phyloP scores from a whole-genome alignment of 2,113 vertebrate genomes.

The Emydocephalus ijimae region DNA sequence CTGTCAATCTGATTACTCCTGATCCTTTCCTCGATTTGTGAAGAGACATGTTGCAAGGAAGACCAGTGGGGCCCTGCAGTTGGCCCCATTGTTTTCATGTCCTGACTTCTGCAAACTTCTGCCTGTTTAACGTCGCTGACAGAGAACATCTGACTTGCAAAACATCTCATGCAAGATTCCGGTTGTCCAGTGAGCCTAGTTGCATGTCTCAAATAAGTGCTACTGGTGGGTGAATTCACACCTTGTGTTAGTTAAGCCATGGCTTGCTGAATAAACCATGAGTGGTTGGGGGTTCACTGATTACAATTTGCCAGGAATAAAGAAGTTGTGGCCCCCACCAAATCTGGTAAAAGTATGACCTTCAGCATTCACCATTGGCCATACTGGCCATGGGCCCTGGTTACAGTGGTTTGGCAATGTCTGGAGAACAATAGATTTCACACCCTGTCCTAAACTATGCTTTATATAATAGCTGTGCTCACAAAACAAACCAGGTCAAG shows the following conservation, averaged over 20 bases:
- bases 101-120: not conserved
- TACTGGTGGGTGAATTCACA: not conserved
- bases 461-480: not conserved
- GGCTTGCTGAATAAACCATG: not conserved
- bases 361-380: not conserved
- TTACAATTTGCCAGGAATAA: not conserved
- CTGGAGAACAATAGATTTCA: not conserved
- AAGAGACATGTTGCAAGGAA: not conserved
- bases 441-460: not conserved
- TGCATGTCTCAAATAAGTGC: not conserved
- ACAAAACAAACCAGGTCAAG: not conserved
- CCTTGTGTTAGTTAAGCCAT: not conserved
- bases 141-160: not conserved
- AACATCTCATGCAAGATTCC: not conserved
- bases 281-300: not conserved
- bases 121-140: not conserved
- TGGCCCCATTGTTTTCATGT: not conserved
- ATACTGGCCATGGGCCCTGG: not conserved
- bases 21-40: not conserved
- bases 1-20: not conserved
- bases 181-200: not conserved
- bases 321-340: not conserved
- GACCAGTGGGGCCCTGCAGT: not conserved
- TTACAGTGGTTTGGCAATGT: not conserved
- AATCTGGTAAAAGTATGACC: not conserved